phyloP scores from a whole-genome alignment of 2,113 vertebrate species.

The Pontoporia blainvillei region DNA sequence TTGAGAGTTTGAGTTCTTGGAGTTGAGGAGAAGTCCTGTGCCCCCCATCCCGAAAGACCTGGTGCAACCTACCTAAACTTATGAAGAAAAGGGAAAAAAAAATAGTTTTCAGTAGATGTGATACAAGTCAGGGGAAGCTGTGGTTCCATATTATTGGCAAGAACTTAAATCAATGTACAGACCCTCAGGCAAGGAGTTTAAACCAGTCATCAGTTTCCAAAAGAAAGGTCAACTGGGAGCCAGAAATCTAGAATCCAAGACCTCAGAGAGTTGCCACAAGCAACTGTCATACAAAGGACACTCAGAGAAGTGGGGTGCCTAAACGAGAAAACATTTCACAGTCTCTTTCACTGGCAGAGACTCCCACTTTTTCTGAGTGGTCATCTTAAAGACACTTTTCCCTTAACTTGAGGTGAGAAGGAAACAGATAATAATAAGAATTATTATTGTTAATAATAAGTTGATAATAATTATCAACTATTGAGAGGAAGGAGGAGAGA shows the following conservation, averaged over 20 bases:
- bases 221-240: background rate
- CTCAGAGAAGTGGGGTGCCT: background rate
- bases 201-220: background rate
- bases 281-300: background rate
- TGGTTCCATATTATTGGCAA: background rate
- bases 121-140: background rate
- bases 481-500: background rate
- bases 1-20: background rate
- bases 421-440: background rate
- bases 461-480: background rate
- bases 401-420: background rate
- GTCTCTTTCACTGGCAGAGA: background rate
- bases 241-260: background rate
- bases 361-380: background rate
- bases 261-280: background rate
- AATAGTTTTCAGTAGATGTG: background rate
- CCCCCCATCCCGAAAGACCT: background rate
- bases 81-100: background rate
- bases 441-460: background rate
- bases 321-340: background rate
- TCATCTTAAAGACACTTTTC: background rate
- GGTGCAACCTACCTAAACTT: background rate
- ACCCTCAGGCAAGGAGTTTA: background rate
- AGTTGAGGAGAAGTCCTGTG: background rate
- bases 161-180: background rate